phyloP scores from a whole-genome alignment of 2,888 invertebrate species.

The Cataglyphis livida region DNA sequence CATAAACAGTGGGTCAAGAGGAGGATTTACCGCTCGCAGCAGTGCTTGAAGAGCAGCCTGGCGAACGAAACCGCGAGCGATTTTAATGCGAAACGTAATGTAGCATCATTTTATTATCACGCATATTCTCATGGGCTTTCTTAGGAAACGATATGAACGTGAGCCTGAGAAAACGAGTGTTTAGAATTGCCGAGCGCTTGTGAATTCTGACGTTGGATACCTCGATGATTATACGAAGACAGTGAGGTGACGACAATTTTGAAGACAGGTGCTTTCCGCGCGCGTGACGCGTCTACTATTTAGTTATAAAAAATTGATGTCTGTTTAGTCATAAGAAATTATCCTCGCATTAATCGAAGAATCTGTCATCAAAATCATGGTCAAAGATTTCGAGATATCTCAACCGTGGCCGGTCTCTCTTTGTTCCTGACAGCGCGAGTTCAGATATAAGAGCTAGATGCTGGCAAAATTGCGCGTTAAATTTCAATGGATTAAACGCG shows the following conservation, averaged over 20 bases:
- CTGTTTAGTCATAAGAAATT: not conserved
- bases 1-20: conserved; percentile 72
- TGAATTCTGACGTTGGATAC: not conserved
- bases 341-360: not conserved
- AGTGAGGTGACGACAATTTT: conserved; percentile 1
- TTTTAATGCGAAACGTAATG: conserved; percentile 16
- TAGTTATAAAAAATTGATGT: not conserved
- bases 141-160: conserved; percentile 6
- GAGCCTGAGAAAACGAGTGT: not conserved
- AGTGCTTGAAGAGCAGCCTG: conserved; percentile 30
- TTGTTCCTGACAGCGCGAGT: not conserved
- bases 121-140: not conserved
- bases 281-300: not conserved
- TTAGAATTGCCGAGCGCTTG: not conserved
- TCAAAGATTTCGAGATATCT: not conserved
- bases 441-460: not conserved
- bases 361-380: not conserved
- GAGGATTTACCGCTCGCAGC: conserved; percentile 69
- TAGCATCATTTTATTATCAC: not conserved
- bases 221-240: not conserved
- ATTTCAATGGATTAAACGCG: conserved; percentile 27
- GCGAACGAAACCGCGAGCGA: conserved; percentile 56
- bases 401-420: not conserved
- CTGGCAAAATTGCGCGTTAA: conserved; percentile 10
- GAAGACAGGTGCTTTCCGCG: not conserved